Base-by-base conservation (phyloP, 1,140 invertebrate species). In the Pseudomyrmex cubaensis region DNA sequence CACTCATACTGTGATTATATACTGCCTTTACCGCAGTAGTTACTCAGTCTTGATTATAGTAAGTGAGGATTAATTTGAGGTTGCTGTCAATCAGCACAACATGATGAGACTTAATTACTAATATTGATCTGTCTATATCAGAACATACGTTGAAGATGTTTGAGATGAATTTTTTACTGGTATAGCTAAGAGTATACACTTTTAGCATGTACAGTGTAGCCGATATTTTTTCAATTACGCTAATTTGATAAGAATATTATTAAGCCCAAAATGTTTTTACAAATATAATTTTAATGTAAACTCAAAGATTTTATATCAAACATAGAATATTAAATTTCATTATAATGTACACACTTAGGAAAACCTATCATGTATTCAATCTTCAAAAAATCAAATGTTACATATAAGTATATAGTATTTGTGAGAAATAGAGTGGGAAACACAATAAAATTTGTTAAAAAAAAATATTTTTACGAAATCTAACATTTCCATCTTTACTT, bases 31-130 rank as follows among this genome's bases (percentile, higher is more conserved):
- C 15, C 17, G 35, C 48, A 20, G 13, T 48, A 52, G 17, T 48
- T 63, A 17, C 35, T 7, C 2, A 46, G 46, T 69, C 56, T 77
- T 77, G 70, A 57, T 78, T 69, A n/a, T 25, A 69, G 12, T 9
- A 7, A 12, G 7, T 22, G 35, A 54, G 7, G 9, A 2, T 78
- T 78, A 78, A 78, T 70, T 44, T 59, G n/a, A 25, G 20, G 7
- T 15, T 25, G 15, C 35, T 69, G 20, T 70, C 12, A 70, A 17
- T 78, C 20, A 70, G 13, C 15, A 44, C 2, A 20, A 67, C 15
- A 25, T 13, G n/a, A 57, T 17, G 15, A n/a, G n/a, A 67, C n/a
- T 70, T 75, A 48, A 48, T 69, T 70, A 69, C 13, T 69, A 5
- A 25, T 25, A 61, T 46, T 57, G 56, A 66, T 56, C 2, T 25